phyloP scores from a whole-genome alignment of 2,113 vertebrate species.

The Mus pahari region DNA sequence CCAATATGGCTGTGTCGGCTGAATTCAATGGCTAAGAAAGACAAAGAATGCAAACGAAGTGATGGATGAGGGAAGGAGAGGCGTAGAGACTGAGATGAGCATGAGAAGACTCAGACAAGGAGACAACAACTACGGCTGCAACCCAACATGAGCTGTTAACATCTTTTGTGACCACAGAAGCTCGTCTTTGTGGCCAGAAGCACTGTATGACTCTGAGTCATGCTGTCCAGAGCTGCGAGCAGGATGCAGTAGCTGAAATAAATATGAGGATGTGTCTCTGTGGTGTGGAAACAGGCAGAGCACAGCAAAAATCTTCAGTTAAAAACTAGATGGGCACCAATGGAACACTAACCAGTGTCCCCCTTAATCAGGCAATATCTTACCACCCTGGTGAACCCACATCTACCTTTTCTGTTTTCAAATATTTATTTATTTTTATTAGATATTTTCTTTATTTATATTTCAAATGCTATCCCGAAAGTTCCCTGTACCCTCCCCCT shows the following conservation, averaged over 20 bases:
- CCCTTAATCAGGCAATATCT: background rate
- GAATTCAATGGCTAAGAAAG: background rate
- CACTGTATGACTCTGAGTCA: background rate
- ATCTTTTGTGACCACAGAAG: conserved; percentile 34
- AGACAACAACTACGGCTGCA: background rate
- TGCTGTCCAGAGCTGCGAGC: background rate
- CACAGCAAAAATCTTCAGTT: background rate
- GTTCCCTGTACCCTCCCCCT: too few species aligned
- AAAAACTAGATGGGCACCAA: background rate
- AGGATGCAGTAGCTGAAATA: background rate
- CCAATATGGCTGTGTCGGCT: too few species aligned
- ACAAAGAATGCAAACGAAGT: background rate
- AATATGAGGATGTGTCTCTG: background rate
- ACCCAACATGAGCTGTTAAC: background rate
- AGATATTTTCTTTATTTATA: too few species aligned
- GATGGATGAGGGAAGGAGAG: background rate
- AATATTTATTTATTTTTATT: too few species aligned
- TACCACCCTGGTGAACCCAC: background rate
- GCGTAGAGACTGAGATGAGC: background rate
- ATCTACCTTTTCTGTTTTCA: background rate
- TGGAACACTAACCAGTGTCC: background rate
- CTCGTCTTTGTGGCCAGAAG: conserved; percentile 48
- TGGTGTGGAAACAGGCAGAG: background rate
- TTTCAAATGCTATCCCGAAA: too few species aligned
- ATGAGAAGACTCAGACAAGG: background rate